Base-by-base conservation (phyloP, 1,140 invertebrate species). In the Trichomalopsis sarcophagae region DNA sequence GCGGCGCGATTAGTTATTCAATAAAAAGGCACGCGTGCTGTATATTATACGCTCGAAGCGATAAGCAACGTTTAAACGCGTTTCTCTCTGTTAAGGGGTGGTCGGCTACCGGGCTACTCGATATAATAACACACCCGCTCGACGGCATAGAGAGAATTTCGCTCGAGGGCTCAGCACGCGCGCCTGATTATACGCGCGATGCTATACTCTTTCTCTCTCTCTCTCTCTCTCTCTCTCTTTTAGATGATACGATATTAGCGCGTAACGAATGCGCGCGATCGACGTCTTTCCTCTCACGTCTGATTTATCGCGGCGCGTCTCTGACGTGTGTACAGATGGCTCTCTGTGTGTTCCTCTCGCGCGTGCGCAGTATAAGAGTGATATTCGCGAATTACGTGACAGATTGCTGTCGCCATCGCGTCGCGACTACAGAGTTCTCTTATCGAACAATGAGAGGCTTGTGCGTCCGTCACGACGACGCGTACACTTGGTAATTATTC, bases 241-340 rank as follows among this genome's bases (percentile, higher is more conserved):
- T 66, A 84, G 88, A 91, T 91, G 89, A 90, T 89, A 88, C 90
- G 89, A 91, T 90, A 92, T 92, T 92, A 92, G 86, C 87, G 87
- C 87, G 87, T 89, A 89, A 90, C 89, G 87, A 90, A 90, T 90
- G 89, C 88, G 88, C 27, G 68, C 27, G 40, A 68, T 84, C 77
- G n/a, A n/a, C 55, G 55, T 77, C 23, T 23, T 79, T 84, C 76
- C 77, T 77, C 66, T 74, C 76, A 21, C 76, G 76, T 78, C n/a
- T 73, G 82, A 78, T 84, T 84, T 77, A 86, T 82, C 81, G n/a
- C 71, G 1, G 27, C 40, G 66, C 50, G 62, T 36, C 33, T 66
- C 68, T 47, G 33, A n/a, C 1, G 55, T 62, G 21, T 21, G 9
- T 17, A 62, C 55, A 62, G 17, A 62, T 5, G 17, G 2, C 17